These are phyloP conservation scores for Pristionchus entomophagus DNA, from an alignment of 2,888 invertebrate genomes.

Conservation along the genomic window DNA sequence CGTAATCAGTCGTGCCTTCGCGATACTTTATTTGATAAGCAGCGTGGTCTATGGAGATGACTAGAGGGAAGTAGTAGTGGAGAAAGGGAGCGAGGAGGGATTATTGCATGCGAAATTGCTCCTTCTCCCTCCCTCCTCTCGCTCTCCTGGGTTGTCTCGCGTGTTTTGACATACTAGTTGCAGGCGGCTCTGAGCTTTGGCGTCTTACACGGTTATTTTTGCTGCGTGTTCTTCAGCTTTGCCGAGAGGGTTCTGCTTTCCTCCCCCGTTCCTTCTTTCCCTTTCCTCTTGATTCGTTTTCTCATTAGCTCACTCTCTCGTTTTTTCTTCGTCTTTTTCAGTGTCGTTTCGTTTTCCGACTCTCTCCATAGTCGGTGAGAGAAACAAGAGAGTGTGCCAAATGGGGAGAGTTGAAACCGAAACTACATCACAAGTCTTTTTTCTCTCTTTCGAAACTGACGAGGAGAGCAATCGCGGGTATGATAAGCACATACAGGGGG, in stretches of 20 bases:
- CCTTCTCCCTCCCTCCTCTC: neutral
- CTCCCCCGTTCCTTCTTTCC: neutral
- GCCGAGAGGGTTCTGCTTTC: neutral
- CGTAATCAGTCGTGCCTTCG: neutral
- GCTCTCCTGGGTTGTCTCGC: neutral
- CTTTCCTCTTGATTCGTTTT: neutral
- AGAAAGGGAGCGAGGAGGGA: slow-evolving; percentile 9
- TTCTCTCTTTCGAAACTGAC: neutral
- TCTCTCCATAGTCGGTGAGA: too few species aligned
- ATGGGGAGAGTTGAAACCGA: too few species aligned
- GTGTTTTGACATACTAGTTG: slow-evolving; percentile 1
- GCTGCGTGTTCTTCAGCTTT: neutral
- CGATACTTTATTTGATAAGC: neutral
- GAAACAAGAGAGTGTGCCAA: too few species aligned
- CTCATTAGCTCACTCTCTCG: slow-evolving; percentile 15
- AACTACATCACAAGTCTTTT: too few species aligned
- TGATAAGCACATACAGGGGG: slow-evolving; percentile 27
- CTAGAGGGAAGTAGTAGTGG: neutral
- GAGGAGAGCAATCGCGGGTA: slow-evolving; percentile 30
- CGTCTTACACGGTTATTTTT: neutral
- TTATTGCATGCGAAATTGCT: slow-evolving; percentile 39
- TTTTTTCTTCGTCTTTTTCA: neutral
- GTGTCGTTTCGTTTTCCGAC: too few species aligned
- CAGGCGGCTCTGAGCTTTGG: neutral
- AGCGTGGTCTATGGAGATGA: neutral